Base-by-base conservation (phyloP, 2,113 vertebrate genomes). In the Thamnaconus septentrionalis region DNA sequence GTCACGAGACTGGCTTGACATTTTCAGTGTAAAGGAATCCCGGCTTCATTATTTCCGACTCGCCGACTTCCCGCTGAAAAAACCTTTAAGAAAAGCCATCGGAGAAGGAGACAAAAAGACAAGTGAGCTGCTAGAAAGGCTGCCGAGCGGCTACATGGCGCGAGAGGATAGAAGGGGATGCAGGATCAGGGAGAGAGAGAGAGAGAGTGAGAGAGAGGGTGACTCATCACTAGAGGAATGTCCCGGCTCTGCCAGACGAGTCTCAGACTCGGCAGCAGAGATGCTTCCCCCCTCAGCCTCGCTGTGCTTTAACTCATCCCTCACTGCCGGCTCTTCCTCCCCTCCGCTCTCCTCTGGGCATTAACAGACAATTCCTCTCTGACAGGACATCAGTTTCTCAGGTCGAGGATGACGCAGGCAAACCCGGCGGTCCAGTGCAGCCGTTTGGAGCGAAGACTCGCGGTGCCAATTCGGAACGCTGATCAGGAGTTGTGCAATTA, bases 181-280 rank as follows among this genome's bases (percentile, higher is more conserved):
- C 18, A 31, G 18, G 18, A 31, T 55, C 53, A 65, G 64, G 63
- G 43, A 41, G 60, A 40, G 61, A 69, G 72, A 80, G 61, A 75
- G 68, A 72, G 69, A 64, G 65, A 5, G 6, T 41, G 80, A 77
- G 69, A 69, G 68, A 68, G 71, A 70, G 65, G 61, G 79, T 86
- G 85, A 90, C 80, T 90, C 82, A 81, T 85, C 79, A 79, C 79
- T 85, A 86, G 81, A 87, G 73, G 83, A 88, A 89, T 88, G 89
- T 73, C 74, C 64, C 41, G 7, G 75, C 75, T 47, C 79, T 88
- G 84, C 85, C 84, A 87, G 78, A 80, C 69, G 68, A 84, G 80
- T 76, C 83, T 84, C 68, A 80, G 80, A 87, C 77, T 74, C 75
- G 45, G 12, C 75, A 79, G 78, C 79, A 83, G 73, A 40, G 57